These are phyloP conservation scores for Campylomormyrus numenius DNA, from an alignment of 2,113 vertebrate genomes.

Conservation along the genomic window DNA sequence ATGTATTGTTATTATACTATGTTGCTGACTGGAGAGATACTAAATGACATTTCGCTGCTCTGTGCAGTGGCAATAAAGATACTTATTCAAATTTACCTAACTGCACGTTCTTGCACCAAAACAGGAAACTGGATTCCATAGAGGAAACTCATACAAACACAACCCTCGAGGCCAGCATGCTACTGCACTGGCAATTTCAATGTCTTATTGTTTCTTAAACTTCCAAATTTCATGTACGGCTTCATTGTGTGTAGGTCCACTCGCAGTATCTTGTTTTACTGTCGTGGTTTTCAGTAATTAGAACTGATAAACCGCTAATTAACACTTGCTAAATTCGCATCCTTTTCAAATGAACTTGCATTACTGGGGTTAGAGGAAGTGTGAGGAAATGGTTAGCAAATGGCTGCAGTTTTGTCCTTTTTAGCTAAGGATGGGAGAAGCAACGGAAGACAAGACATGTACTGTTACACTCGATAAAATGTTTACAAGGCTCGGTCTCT, in stretches of 20 bases:
- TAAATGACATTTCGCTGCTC: background rate
- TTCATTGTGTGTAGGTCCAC: background rate
- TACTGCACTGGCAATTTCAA: background rate
- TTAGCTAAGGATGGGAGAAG: background rate
- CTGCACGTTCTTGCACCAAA: background rate
- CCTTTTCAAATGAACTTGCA: background rate
- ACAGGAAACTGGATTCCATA: background rate
- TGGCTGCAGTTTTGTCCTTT: background rate
- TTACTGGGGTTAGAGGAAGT: background rate
- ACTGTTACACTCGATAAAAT: background rate
- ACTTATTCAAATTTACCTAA: background rate
- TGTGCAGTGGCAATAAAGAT: background rate
- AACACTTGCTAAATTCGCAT: background rate
- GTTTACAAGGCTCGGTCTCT: background rate
- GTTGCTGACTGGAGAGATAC: background rate
- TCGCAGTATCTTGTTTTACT: background rate
- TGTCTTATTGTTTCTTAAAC: background rate
- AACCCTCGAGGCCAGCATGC: background rate
- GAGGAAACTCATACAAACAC: background rate
- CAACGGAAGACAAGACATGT: background rate
- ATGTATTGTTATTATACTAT: background rate
- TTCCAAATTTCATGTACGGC: background rate
- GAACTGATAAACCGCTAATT: background rate
- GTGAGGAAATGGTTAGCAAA: background rate
- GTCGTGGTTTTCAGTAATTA: background rate